These are phyloP conservation scores for Caradrina clavipalpis DNA, from an alignment of 2,888 invertebrate genomes.

Conservation along the genomic window DNA sequence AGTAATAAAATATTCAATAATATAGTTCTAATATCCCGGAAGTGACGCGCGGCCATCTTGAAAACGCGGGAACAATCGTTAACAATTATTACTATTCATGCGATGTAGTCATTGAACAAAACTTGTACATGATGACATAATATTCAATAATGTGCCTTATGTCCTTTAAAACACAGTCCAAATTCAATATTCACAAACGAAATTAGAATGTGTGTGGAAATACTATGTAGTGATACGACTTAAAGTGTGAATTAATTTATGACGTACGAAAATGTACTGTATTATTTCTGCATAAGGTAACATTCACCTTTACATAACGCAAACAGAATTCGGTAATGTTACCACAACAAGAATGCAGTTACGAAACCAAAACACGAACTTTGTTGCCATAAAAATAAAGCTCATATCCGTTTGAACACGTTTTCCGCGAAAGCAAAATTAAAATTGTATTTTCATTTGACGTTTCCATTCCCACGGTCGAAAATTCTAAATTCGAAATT, in stretches of 20 bases:
- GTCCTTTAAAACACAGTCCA: slow-evolving; percentile 13
- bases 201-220: slow-evolving; percentile 56
- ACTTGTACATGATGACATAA: slow-evolving; percentile 30
- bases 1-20: slow-evolving; percentile 62
- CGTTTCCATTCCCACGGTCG: slow-evolving; percentile 67
- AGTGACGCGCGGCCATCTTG: slow-evolving; percentile 63
- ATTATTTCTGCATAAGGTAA: slow-evolving; percentile 24
- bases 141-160: slow-evolving; percentile 36
- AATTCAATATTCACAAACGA: slow-evolving; percentile 30
- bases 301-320: slow-evolving; percentile 14
- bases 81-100: slow-evolving; percentile 65
- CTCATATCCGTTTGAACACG: slow-evolving; percentile 18
- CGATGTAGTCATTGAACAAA: slow-evolving; percentile 58
- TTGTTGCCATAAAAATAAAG: slow-evolving; percentile 38
- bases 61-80: slow-evolving; percentile 63
- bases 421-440: slow-evolving; percentile 15
- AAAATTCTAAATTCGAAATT: slow-evolving; percentile 56
- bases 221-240: slow-evolving; percentile 48
- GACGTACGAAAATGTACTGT: slow-evolving; percentile 43
- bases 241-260: slow-evolving; percentile 21
- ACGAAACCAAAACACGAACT: slow-evolving; percentile 44
- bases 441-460: slow-evolving; percentile 49
- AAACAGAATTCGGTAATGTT: slow-evolving; percentile 40
- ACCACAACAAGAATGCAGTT: slow-evolving; percentile 32
- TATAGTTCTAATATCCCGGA: slow-evolving; percentile 67